Percentiles rank a stretch among this genome's conserved stretches.
Evolutionary conservation across 2,888 invertebrate genomes (phyloP).

Genomic region (Diarsia rubi): DNA sequence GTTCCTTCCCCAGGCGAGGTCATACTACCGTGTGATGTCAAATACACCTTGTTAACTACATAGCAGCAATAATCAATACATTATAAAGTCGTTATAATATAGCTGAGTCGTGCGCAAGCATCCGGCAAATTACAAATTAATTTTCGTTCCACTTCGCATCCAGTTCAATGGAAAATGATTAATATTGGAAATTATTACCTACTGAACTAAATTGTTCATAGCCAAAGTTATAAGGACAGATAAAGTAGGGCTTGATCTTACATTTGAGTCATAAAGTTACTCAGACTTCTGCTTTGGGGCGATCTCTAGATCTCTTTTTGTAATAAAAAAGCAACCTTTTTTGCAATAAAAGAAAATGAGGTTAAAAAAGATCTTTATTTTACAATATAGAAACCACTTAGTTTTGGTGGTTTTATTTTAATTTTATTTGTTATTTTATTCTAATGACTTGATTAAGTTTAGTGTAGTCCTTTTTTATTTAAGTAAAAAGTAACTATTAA

Average conservation of each 20-base stretch:
- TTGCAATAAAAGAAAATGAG: constrained; percentile 39
- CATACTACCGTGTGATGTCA: neutral
- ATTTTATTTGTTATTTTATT: constrained; percentile 32
- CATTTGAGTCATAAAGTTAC: constrained; percentile 46
- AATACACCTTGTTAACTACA: neutral
- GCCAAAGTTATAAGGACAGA: constrained; percentile 45
- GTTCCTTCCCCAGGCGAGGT: neutral
- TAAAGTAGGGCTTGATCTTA: constrained; percentile 42
- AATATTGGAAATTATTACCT: constrained; percentile 61
- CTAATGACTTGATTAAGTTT: constrained; percentile 14
- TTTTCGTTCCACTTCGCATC: constrained; percentile 52
- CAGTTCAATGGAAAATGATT: constrained; percentile 55
- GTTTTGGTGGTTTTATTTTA: constrained; percentile 30
- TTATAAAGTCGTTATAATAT: constrained; percentile 42
- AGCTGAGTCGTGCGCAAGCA: constrained; percentile 53
- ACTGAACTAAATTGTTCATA: constrained; percentile 54
- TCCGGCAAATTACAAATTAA: constrained; percentile 67
- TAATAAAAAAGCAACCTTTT: constrained; percentile 51
- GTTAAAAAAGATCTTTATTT: constrained; percentile 33
- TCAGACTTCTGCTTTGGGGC: constrained; percentile 46
- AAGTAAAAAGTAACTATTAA: neutral
- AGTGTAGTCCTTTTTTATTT: neutral
- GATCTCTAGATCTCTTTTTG: constrained; percentile 52
- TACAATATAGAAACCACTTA: constrained; percentile 45
- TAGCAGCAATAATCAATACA: constrained; percentile 42